Evolutionary conservation across 2,113 vertebrate genomes (phyloP).

Genomic region (Spheniscus mendiculus): DNA sequence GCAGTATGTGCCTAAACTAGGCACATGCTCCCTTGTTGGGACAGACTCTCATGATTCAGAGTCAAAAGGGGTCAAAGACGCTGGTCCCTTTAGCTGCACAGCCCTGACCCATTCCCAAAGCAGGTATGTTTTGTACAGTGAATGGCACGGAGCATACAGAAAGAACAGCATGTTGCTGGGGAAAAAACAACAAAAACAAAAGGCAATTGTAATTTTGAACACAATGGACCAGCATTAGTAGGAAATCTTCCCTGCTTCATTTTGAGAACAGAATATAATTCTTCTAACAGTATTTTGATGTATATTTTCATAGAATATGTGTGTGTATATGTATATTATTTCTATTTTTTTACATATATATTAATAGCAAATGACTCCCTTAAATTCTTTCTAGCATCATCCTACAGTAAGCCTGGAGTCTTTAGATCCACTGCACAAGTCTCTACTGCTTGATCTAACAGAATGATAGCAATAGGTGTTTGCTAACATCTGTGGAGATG

Average conservation of each 20-base stretch:
- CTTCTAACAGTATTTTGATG: neutral
- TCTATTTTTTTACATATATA: neutral
- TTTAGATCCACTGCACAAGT: neutral
- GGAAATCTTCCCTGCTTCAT: neutral
- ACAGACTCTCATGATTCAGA: neutral
- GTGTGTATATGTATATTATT: neutral
- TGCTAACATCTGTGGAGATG: neutral
- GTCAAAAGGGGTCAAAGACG: neutral
- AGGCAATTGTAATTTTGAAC: neutral
- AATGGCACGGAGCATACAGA: neutral
- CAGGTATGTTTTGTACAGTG: neutral
- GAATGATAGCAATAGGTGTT: neutral
- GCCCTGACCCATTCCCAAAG: neutral
- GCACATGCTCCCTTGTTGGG: neutral
- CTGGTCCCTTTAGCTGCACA: neutral
- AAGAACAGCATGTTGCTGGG: neutral
- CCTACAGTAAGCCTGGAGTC: neutral
- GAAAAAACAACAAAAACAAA: neutral
- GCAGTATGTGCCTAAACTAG: neutral
- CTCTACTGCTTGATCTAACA: neutral
- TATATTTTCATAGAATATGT: neutral
- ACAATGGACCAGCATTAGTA: neutral
- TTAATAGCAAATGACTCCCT: neutral
- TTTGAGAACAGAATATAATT: neutral
- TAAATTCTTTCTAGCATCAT: neutral